Base-by-base conservation (phyloP, 1,140 invertebrate species). In the Pseudachorutes palmiensis region DNA sequence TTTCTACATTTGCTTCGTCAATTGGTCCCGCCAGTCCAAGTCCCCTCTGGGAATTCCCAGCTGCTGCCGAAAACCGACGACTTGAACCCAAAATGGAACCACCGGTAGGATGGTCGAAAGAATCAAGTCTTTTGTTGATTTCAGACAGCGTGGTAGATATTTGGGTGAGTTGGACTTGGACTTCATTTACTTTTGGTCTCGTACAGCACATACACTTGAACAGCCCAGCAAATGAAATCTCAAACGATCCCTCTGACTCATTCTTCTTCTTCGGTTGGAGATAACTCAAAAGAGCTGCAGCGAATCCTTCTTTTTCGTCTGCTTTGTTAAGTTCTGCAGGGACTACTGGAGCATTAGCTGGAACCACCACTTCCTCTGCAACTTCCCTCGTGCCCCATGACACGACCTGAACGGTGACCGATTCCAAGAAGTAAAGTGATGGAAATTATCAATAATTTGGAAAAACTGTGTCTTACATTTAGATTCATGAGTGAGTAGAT, bases 361-460 rank as follows among this genome's bases (percentile, higher is more conserved):
- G 51, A 5, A 22, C 5, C 12, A 55, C 51, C 80, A n/a, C n/a
- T n/a, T 97, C 97, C n/a, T 88, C 87, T 67, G 89, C 87, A 1
- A 96, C 92, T 82, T 99, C 97, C 70, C 97, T 84, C 1, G 97
- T 98, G 75, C 97, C 97, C 97, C 97, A 99, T 0, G 94, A 90
- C 70, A 99, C 96, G 67, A 95, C 91, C 77, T 99, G 24, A 55
- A 55, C 19, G n/a, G n/a, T n/a, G n/a, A n/a, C n/a, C n/a, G n/a
- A n/a, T n/a, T n/a, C n/a, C n/a, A n/a, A n/a, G n/a, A n/a, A n/a
- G n/a, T n/a, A n/a, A n/a, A n/a, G n/a, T n/a, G n/a, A n/a, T n/a
- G n/a, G n/a, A n/a, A n/a, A n/a, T n/a, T n/a, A n/a, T n/a, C n/a
- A n/a, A n/a, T n/a, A 41, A 41, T 41, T 9, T 41, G 19, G 16